These are phyloP conservation scores for Melipona beecheii DNA, from an alignment of 2,888 invertebrate genomes.

Conservation along the genomic window DNA sequence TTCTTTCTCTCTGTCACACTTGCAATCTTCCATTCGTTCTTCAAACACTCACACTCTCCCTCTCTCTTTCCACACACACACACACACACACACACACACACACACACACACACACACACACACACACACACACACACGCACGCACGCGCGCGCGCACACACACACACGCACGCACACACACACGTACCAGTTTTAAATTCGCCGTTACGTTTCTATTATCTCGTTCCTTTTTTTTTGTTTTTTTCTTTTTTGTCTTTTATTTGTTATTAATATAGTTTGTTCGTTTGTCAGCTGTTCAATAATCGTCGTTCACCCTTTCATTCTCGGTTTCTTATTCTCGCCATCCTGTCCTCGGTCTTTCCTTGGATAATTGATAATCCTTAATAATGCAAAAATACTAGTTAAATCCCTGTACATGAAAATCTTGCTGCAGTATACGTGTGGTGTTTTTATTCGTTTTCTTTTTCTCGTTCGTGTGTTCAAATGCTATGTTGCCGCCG, in stretches of 20 bases:
- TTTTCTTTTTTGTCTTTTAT: background rate
- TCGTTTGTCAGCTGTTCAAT: conserved; percentile 7
- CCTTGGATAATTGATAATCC: conserved; percentile 56
- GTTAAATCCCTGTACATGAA: conserved; percentile 82
- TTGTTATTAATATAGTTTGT: background rate
- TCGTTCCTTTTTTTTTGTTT: background rate
- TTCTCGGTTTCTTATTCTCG: background rate
- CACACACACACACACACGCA: too few relatives aligned
- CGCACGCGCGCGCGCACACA: too few relatives aligned
- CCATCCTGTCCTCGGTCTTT: conserved; percentile 16
- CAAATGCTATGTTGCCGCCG: background rate
- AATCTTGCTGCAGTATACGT: conserved; percentile 71
- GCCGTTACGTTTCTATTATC: conserved; percentile 22
- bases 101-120: too few relatives aligned
- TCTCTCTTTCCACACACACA: conserved; percentile 26
- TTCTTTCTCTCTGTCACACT: conserved; percentile 20
- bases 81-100: too few relatives aligned
- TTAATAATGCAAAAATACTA: conserved; percentile 82
- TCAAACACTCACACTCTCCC: conserved; percentile 25
- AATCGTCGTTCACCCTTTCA: conserved; percentile 2
- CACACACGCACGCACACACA: too few relatives aligned
- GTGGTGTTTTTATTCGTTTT: background rate
- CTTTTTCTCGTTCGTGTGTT: background rate
- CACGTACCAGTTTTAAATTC: conserved; percentile 6
- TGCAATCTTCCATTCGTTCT: conserved; percentile 26